Evolutionary conservation across 2,888 invertebrate species (phyloP), one percentile per base, ranked within the genome.

Genomic region (Crocallis elinguaria): DNA sequence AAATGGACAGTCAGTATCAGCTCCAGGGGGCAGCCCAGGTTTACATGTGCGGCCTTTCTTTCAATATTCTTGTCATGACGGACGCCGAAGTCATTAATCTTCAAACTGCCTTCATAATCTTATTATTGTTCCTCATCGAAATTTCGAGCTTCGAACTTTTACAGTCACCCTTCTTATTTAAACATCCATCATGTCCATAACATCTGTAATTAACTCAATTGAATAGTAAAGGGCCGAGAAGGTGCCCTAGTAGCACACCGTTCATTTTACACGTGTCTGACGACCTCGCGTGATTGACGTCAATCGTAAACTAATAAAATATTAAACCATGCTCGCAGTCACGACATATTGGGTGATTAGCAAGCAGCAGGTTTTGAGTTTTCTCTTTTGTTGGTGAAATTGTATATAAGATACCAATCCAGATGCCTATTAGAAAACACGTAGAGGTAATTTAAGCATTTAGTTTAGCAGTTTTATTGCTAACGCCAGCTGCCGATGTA

Each of bases 281-380:
- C 45, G 49, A 41, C 48, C 62, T 62, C 49, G 53, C 49, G 44
- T 49, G 50, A 23, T 32, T 37, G 33, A 42, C 33, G 44, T 50
- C 27, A 19, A n/a, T n/a, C n/a, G 29, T 23, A 42, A 38, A 41
- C 43, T 42, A 39, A 46, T 62, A 49, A 56, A 59, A 57, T 54
- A 62, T 54, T 45, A 51, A 51, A 38, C 35, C 42, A 23, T 50
- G 56, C 33, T 56, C 45, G 12, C 41, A 46, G 48, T 51, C 36
- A 29, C 43, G 49, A 56, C 50, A 54, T 57, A 42, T 42, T 32
- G 48, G 48, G 42, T 49, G 49, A 52, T 54, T 51, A 25, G 39
- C 38, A 39, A 35, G 39, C 35, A 45, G 23, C 14, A n/a, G 14
- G 35, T 25, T n/a, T 11, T 7, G 6, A 3, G n/a, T 45, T 43